phyloP scores from a whole-genome alignment of 2,888 invertebrate genomes.

The Electrophaes corylata region DNA sequence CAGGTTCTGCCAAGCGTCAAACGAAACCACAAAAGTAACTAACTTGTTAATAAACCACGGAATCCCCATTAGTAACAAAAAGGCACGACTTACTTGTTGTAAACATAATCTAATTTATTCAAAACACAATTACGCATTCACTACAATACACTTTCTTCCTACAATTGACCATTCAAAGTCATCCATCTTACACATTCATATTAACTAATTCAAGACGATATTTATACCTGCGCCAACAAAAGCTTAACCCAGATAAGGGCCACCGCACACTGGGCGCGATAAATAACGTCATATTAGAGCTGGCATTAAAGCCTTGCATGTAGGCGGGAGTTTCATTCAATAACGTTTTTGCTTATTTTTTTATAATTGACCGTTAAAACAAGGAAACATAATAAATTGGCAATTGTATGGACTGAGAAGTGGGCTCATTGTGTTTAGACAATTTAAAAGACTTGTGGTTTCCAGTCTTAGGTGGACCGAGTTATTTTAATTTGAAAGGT shows the following conservation, averaged over 20 bases:
- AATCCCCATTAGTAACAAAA: conserved; percentile 3
- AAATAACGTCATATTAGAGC: conserved; percentile 76
- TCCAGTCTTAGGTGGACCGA: conserved; percentile 1
- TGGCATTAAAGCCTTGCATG: conserved; percentile 54
- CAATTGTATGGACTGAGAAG: conserved; percentile 18
- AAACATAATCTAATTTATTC: conserved; percentile 33
- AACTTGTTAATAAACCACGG: neutral
- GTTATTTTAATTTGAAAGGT: conserved; percentile 2
- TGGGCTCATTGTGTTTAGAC: conserved; percentile 23
- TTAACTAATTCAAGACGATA: conserved; percentile 65
- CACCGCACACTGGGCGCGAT: conserved; percentile 62
- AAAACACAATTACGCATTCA: conserved; percentile 30
- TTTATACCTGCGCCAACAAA: conserved; percentile 63
- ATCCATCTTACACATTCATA: conserved; percentile 59
- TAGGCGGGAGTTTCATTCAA: conserved; percentile 48
- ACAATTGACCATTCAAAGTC: conserved; percentile 51
- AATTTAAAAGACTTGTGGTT: conserved; percentile 8
- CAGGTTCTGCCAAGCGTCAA: neutral
- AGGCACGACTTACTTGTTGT: conserved; percentile 7
- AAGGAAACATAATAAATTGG: conserved; percentile 27
- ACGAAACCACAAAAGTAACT: neutral
- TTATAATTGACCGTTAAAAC: conserved; percentile 35
- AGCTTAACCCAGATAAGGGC: conserved; percentile 66
- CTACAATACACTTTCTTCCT: conserved; percentile 41
- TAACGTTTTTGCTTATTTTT: conserved; percentile 43